Conservation (phyloP, 2,113 vertebrate species). For the Ginglymostoma cirratum region DNA sequence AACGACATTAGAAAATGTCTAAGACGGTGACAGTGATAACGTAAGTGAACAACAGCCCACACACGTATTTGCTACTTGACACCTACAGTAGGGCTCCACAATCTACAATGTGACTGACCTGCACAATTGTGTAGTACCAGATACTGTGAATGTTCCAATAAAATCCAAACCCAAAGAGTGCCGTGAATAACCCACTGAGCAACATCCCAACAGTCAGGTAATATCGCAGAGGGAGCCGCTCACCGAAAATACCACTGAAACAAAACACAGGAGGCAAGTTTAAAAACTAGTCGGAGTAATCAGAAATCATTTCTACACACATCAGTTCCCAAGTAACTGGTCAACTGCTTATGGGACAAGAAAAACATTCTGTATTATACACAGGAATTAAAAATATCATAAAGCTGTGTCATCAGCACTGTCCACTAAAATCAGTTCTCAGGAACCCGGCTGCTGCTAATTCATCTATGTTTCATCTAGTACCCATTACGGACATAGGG, state of each 20-base stretch:
- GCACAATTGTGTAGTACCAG: conserved; percentile 79
- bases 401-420: neutral
- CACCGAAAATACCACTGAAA: conserved; percentile 83
- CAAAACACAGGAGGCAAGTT: neutral
- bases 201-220: conserved; percentile 85
- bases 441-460: neutral
- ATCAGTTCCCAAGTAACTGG: neutral
- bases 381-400: neutral
- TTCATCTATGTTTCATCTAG: neutral
- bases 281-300: neutral
- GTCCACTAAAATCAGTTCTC: neutral
- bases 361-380: neutral
- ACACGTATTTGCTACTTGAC: no score
- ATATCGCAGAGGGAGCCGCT: conserved; percentile 87
- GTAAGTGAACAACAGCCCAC: neutral
- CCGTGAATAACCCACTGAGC: conserved; percentile 77
- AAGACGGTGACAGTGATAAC: neutral
- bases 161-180: conserved; percentile 80
- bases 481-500: neutral
- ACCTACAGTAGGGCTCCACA: neutral
- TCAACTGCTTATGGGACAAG: neutral
- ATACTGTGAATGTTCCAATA: conserved; percentile 85
- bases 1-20: neutral
- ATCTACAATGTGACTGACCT: conserved; percentile 59
- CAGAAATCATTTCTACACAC: neutral